Conservation (phyloP, 2,888 invertebrate species). For the Meloe dianella region DNA sequence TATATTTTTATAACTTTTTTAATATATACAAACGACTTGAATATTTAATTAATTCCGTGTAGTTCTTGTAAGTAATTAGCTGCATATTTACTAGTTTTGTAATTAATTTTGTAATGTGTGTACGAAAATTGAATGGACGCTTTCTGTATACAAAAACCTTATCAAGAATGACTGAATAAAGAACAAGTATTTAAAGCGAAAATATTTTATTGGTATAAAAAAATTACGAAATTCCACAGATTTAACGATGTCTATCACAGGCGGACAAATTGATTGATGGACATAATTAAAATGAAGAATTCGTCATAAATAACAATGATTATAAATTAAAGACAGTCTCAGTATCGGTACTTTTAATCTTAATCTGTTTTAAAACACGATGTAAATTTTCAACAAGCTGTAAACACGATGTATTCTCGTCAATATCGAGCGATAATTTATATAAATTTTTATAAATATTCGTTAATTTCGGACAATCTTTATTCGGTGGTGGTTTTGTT, state of each 20-base stretch:
- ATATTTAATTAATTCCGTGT: conserved; percentile 26
- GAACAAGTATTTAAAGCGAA: conserved; percentile 6
- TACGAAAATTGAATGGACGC: neutral
- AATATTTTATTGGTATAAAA: neutral
- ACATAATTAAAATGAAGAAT: neutral
- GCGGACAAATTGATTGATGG: neutral
- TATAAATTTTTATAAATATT: conserved; percentile 53
- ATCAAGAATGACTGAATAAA: conserved; percentile 11
- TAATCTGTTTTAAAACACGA: conserved; percentile 32
- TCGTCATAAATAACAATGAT: neutral
- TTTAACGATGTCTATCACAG: neutral
- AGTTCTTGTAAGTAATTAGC: conserved; percentile 32
- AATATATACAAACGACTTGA: conserved; percentile 29
- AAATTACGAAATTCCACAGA: neutral
- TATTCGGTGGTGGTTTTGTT: conserved; percentile 53
- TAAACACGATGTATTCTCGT: conserved; percentile 44
- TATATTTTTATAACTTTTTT: conserved; percentile 19
- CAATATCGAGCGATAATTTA: conserved; percentile 49
- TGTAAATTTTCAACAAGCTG: conserved; percentile 43
- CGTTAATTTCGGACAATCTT: conserved; percentile 48
- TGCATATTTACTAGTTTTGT: conserved; percentile 17
- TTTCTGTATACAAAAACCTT: neutral
- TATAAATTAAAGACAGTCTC: neutral
- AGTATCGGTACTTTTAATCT: conserved; percentile 12
- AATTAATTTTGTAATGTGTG: conserved; percentile 21